phyloP scores from a whole-genome alignment of 2,113 vertebrate species.

The Neogobius melanostomus region DNA sequence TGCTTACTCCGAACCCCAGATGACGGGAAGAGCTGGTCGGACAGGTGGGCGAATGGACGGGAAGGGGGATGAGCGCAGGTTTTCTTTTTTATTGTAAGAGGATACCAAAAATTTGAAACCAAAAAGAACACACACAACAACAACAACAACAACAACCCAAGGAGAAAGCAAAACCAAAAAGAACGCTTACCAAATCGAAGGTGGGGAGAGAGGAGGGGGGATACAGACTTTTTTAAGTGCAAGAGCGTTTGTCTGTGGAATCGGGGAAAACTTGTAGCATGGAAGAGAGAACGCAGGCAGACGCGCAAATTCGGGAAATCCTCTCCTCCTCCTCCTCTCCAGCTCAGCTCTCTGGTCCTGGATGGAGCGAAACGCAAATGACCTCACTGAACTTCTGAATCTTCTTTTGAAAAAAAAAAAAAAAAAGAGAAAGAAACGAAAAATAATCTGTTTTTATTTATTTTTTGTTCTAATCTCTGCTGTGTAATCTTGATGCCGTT shows the following conservation, averaged over 20 bases:
- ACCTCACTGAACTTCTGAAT: constrained; percentile 80
- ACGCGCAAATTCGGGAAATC: constrained; percentile 25
- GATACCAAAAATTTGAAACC: constrained; percentile 75
- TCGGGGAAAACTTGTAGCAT: constrained; percentile 65
- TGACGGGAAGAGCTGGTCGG: constrained; percentile 37
- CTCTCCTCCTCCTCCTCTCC: constrained; percentile 62
- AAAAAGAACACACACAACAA: constrained; percentile 42
- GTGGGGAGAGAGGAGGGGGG: constrained; percentile 75
- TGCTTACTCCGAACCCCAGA: constrained; percentile 50
- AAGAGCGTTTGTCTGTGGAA: constrained; percentile 50
- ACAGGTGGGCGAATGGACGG: constrained; percentile 17
- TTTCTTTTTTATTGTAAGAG: constrained; percentile 44
- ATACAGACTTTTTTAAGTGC: constrained; percentile 39
- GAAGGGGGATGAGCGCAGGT: constrained; percentile 26
- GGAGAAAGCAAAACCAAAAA: constrained; percentile 80
- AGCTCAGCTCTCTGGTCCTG: constrained; percentile 76
- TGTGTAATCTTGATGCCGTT: constrained; percentile 77
- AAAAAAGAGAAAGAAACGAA: constrained; percentile 3
- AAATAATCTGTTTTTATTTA: constrained; percentile 65
- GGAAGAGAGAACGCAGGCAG: constrained; percentile 36
- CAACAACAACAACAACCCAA: constrained; percentile 50
- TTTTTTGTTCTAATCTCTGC: constrained; percentile 72
- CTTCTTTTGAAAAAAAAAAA: constrained; percentile 39
- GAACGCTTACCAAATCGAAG: constrained; percentile 80
- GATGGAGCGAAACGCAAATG: constrained; percentile 79